Percentiles rank a stretch among this genome's conserved stretches.
Evolutionary conservation across 2,113 vertebrate species (phyloP).

Genomic region (Noturus placidus): DNA sequence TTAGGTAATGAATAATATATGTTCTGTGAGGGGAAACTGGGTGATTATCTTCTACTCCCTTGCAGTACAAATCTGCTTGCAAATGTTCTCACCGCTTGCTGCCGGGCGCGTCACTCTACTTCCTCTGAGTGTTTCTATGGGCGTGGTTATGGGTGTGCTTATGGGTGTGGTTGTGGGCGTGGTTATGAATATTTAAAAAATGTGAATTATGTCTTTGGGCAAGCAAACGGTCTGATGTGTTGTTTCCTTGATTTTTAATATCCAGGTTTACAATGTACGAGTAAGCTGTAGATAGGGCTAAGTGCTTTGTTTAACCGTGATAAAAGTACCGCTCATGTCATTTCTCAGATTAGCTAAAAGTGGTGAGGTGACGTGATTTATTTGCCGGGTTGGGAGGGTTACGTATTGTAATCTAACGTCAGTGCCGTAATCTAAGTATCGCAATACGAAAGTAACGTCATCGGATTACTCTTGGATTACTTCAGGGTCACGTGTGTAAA

Average conservation of each 20-base stretch:
- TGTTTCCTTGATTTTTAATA: background rate
- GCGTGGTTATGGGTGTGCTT: background rate
- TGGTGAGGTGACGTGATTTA: background rate
- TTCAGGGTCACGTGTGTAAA: no score
- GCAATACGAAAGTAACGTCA: no score
- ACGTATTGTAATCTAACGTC: no score
- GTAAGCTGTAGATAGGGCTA: no score
- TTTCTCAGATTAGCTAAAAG: no score
- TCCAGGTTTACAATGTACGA: no score
- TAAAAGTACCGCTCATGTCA: no score
- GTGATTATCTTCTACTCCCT: background rate
- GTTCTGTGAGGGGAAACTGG: background rate
- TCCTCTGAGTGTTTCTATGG: background rate
- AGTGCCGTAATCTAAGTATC: no score
- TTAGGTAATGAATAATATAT: slow-evolving; percentile 8
- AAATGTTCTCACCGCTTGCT: background rate
- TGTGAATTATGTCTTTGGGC: background rate
- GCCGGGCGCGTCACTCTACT: background rate
- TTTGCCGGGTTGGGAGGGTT: no score
- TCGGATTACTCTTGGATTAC: no score
- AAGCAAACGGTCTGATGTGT: background rate
- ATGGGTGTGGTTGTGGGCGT: background rate
- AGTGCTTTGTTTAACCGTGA: no score
- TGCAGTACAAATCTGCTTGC: background rate
- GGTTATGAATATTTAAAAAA: no score